Evolutionary conservation across 2,113 vertebrate genomes (phyloP).

Genomic region (Pseudopipra pipra): DNA sequence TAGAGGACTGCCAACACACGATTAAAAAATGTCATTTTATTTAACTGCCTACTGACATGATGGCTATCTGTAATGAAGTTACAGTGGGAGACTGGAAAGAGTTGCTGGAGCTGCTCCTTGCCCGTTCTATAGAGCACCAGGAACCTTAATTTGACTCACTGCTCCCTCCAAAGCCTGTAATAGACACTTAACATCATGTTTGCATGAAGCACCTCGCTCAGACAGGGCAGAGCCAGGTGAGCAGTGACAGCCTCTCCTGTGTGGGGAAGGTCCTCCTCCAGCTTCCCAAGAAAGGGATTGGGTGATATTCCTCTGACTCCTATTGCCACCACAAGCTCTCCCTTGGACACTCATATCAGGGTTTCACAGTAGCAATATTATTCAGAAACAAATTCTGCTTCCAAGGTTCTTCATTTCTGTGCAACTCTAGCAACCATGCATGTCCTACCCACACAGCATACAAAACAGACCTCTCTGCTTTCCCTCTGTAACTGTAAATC

Average conservation of each 20-base stretch:
- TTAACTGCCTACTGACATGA: not conserved
- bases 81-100: not conserved
- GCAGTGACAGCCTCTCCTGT: rapidly evolving
- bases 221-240: not conserved
- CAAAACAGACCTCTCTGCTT: not conserved
- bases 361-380: not conserved
- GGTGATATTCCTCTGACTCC: not conserved
- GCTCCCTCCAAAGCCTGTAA: not conserved
- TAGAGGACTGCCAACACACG: not conserved
- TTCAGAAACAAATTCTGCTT: conserved; percentile 1
- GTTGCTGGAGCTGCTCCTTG: conserved; percentile 3
- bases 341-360: not conserved
- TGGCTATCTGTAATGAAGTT: not conserved
- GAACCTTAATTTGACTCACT: not conserved
- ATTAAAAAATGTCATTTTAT: not conserved
- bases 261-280: not conserved
- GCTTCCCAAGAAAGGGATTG: not conserved
- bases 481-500: not conserved
- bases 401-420: not conserved
- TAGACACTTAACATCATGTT: not conserved
- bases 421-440: not conserved
- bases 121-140: not conserved
- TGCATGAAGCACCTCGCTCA: not conserved
- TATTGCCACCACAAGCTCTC: not conserved
- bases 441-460: not conserved